Conservation (phyloP, 2,888 invertebrate genomes). For the Xanthia icteritia region DNA sequence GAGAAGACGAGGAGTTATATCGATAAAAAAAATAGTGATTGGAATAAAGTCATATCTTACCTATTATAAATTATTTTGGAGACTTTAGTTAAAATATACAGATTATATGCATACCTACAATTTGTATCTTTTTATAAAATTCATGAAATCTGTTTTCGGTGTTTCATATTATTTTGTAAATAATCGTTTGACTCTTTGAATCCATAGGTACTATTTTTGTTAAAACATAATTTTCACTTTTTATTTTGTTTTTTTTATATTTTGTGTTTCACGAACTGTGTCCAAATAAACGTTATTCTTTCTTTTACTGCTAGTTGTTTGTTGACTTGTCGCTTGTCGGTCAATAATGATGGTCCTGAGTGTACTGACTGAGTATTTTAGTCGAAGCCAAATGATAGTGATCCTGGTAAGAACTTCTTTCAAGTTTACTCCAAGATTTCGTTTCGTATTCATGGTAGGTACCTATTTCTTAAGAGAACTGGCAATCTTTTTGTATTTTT, state of each 20-base stretch:
- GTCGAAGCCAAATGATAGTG: neutral
- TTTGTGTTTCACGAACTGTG: no score
- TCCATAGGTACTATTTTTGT: no score
- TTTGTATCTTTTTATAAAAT: neutral
- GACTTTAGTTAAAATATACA: neutral
- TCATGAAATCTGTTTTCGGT: neutral
- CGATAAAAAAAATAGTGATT: neutral
- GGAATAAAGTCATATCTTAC: neutral
- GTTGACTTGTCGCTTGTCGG: neutral
- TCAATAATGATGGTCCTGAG: neutral
- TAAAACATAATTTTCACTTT: no score
- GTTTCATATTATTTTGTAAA: neutral
- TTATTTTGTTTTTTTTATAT: no score
- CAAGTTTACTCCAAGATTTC: neutral
- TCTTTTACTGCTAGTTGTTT: neutral
- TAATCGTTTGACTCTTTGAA: neutral
- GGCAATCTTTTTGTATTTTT: neutral
- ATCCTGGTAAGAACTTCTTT: neutral
- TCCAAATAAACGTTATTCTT: neutral
- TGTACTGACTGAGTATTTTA: neutral
- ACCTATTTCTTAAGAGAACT: neutral
- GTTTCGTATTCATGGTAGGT: neutral
- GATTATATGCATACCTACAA: neutral
- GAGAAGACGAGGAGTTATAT: slow-evolving; percentile 29
- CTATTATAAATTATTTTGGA: neutral